Evolutionary conservation across 1,140 invertebrate genomes (phyloP).

Genomic region (Drosophila nigrodunni): DNA sequence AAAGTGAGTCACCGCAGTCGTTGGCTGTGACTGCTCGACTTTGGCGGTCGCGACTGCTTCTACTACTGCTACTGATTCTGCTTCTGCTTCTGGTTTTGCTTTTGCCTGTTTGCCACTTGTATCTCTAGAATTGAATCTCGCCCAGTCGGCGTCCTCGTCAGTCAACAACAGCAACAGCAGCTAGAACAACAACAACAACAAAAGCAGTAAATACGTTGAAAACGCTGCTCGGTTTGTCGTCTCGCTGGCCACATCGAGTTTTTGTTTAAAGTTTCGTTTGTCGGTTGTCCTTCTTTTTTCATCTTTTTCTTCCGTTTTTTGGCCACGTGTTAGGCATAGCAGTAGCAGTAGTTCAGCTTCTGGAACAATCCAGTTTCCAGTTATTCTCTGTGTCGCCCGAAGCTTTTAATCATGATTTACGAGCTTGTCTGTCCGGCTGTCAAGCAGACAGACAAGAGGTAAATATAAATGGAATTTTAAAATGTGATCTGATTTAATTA

Average conservation of each 20-base stretch:
- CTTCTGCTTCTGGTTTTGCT: conserved; percentile 39
- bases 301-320: neutral
- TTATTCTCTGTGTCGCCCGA: conserved; percentile 66
- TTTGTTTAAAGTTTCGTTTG: conserved; percentile 68
- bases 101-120: conserved; percentile 75
- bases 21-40: conserved; percentile 55
- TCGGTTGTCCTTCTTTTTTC: conserved; percentile 19
- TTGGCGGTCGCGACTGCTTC: conserved; percentile 26
- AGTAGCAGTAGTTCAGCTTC: conserved; percentile 28
- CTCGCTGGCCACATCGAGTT: conserved; percentile 67
- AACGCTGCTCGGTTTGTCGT: conserved; percentile 51
- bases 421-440: conserved; percentile 53
- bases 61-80: conserved; percentile 20
- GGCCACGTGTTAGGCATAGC: conserved; percentile 77
- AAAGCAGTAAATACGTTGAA: neutral
- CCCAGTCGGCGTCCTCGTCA: conserved; percentile 63
- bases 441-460: conserved; percentile 69
- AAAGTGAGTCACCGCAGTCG: conserved; percentile 72
- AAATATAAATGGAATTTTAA: conserved; percentile 85
- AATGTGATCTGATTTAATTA: conserved; percentile 84
- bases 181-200: conserved; percentile 28
- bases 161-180: conserved; percentile 25
- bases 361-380: conserved; percentile 34
- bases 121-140: conserved; percentile 79
- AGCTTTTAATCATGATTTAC: conserved; percentile 84